Base-by-base conservation (phyloP, 1,140 invertebrate species). In the Eubasilissa regina region DNA sequence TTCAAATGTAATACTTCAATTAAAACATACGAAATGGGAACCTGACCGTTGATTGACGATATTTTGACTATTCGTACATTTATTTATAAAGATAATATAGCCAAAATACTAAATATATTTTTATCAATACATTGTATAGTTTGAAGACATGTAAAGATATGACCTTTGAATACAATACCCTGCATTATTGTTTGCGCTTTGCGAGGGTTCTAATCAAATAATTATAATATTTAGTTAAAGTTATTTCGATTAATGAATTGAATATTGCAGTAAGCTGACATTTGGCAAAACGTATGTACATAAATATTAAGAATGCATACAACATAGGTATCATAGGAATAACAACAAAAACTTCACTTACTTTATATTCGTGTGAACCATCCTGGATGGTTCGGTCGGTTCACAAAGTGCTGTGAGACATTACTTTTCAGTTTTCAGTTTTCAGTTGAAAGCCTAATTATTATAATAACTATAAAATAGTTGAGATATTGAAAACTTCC, bases 91-190 rank as follows among this genome's bases (percentile, higher is more conserved):
- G n/a, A 56, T 56, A 17, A 17, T 7, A 56, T 56, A 56, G 19
- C 25, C 12, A 62, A 25, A 35, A 51, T 51, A 48, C 17, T 51
- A 35, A 70, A 70, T 70, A 70, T 70, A 70, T 70, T 70, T 70
- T 70, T 70, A 70, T 70, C 45, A 70, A 51, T 70, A 70, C 47
- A n/a, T 21, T 70, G 66, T 51, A 51, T 51, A 70, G 66, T 64
- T 58, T 58, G 55, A 11, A 6, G 55, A 15, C 55, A 35, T 35
- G 25, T 35, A 35, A 35, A 35, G 25, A 3, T 35, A 6, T n/a
- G 15, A 8, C 17, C 7, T 56, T 56, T 56, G n/a, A 56, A 62
- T 62, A 25, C 0, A 25, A 62, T 35, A 10, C 9, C 19, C 17
- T 66, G 8, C 15, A 21, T 48, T 70, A 70, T 70, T 21, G 21